A percentile compares a stretch with the other conserved stretches of the same genome.
Conservation (phyloP, 2,888 invertebrate species). For the Octonoba sinensis region DNA sequence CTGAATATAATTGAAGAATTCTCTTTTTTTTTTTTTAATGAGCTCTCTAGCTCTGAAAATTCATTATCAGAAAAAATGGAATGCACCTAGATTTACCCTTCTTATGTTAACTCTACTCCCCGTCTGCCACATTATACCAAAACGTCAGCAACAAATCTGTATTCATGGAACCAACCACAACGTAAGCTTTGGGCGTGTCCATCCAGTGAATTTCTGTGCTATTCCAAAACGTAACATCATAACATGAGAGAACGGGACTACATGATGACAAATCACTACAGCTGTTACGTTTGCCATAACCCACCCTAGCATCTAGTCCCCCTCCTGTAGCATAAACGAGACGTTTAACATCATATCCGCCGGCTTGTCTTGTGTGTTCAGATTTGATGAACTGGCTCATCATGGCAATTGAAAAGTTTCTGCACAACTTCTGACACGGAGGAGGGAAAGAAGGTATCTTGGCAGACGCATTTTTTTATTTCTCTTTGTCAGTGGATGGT, state of each 20-base stretch:
- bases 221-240: conserved; percentile 8
- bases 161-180: background rate
- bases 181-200: conserved; percentile 33
- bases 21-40: no score
- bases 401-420: conserved; percentile 25
- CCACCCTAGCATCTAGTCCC: conserved; percentile 10
- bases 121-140: no score
- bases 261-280: conserved; percentile 53
- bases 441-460: conserved; percentile 7
- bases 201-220: background rate
- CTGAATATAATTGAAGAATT: no score
- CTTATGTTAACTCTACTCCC: no score
- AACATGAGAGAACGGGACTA: conserved; percentile 14
- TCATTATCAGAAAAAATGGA: no score
- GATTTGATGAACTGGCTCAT: conserved; percentile 39
- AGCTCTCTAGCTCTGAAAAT: no score
- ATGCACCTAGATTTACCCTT: no score
- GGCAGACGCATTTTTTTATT: background rate
- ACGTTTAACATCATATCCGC: conserved; percentile 30
- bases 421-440: conserved; percentile 24
- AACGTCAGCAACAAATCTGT: no score
- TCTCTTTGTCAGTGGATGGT: background rate
- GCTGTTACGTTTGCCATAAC: conserved; percentile 39
- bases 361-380: conserved; percentile 34
- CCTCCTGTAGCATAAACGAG: conserved; percentile 8